A percentile compares a stretch with the other conserved stretches of the same genome.
phyloP scores from a whole-genome alignment of 2,797 vertebrate genomes.

The Dicrostonyx torquatus region DNA sequence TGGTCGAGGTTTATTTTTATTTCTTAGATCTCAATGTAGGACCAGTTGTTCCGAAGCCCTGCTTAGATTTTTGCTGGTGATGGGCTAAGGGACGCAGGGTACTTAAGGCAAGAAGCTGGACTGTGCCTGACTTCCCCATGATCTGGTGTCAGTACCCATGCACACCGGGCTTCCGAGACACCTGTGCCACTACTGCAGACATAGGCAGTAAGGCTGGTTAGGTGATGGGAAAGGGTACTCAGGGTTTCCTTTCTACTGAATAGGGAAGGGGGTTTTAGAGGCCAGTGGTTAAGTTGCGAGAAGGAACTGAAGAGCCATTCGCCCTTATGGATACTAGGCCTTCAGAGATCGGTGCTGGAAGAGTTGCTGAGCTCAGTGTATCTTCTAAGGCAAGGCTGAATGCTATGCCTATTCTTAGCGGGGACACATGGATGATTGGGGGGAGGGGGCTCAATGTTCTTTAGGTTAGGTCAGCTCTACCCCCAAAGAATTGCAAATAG shows the following conservation, averaged over 20 bases:
- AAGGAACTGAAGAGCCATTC: rapidly evolving
- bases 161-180: background rate
- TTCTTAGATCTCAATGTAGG: rapidly evolving
- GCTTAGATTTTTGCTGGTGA: background rate
- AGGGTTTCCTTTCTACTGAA: rapidly evolving
- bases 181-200: rapidly evolving
- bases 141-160: rapidly evolving
- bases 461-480: background rate
- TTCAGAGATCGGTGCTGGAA: too few species aligned
- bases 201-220: too few species aligned
- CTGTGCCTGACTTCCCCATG: background rate
- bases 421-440: too few species aligned
- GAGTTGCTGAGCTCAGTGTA: background rate
- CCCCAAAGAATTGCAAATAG: background rate
- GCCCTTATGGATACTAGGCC: too few species aligned
- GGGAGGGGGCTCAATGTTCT: too few species aligned
- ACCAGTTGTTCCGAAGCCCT: background rate
- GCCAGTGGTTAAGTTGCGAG: background rate
- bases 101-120: background rate
- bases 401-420: background rate
- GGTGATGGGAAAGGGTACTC: rapidly evolving
- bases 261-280: background rate
- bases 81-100: background rate
- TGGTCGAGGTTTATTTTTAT: rapidly evolving
- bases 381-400: background rate